These are phyloP conservation scores for Borostomias antarcticus DNA, from an alignment of 2,797 vertebrate species.

Conservation along the genomic window DNA sequence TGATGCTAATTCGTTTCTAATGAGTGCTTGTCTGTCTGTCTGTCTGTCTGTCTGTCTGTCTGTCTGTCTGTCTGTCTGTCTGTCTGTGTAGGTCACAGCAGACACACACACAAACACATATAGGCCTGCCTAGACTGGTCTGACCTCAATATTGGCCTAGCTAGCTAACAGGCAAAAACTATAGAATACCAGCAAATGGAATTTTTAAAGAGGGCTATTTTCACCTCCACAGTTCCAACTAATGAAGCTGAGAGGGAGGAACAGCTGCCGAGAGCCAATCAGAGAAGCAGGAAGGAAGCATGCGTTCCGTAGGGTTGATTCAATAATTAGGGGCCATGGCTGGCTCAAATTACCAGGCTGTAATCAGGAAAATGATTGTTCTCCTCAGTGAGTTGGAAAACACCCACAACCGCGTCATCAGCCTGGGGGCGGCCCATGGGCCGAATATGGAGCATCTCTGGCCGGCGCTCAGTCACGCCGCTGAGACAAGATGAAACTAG, in stretches of 20 bases:
- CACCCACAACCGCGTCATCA: conserved; percentile 37
- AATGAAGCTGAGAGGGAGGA: conserved; percentile 34
- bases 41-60: not conserved
- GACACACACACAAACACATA: no score
- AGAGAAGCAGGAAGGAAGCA: no score
- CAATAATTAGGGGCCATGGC: conserved; percentile 57
- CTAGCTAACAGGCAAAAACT: no score
- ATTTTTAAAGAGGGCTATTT: no score
- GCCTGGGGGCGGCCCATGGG: not conserved
- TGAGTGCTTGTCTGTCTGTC: not conserved
- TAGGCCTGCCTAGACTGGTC: no score
- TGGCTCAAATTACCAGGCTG: conserved; percentile 56
- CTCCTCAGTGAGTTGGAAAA: conserved; percentile 43
- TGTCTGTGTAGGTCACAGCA: no score
- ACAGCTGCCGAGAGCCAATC: no score
- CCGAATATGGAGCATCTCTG: not conserved
- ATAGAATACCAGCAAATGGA: no score
- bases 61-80: not conserved
- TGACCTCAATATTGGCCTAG: no score
- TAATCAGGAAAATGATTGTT: conserved; percentile 53
- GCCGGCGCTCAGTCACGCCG: no score
- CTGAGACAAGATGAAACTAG: no score
- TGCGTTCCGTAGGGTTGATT: conserved; percentile 48
- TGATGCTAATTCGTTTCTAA: no score
- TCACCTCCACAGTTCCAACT: not conserved